Evolutionary conservation across 1,140 invertebrate species (phyloP), one percentile per base, ranked within the genome.

Genomic region (Idris sp.): DNA sequence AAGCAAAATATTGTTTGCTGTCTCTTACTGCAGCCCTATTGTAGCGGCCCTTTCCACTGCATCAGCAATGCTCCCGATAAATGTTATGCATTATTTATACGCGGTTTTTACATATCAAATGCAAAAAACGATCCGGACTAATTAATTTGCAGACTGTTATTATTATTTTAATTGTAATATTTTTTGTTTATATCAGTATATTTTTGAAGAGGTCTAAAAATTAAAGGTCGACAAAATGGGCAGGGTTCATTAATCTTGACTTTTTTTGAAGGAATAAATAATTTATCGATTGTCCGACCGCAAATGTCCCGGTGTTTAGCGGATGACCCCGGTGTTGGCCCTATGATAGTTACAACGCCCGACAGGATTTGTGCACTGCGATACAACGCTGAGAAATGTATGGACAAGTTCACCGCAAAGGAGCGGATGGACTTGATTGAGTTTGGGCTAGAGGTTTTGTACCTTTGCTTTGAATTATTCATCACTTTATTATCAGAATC

Each of bases 221-320:
- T n/a, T n/a, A n/a, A n/a, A n/a, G n/a, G n/a, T n/a, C n/a, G n/a
- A n/a, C n/a, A n/a, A n/a, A n/a, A n/a, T n/a, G n/a, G n/a, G n/a
- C n/a, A n/a, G n/a, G 43, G 2, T 14, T 46, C 25, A 18, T 51
- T 53, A 28, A 40, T 53, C 11, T 40, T 10, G 14, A 25, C n/a
- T n/a, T n/a, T n/a, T n/a, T n/a, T n/a, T n/a, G n/a, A n/a, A n/a
- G 30, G 69, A 59, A 82, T 83, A 81, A 81, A 81, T 82, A 83
- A 83, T 81, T 78, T 77, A 83, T 80, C 71, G 56, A 71, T 76
- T 43, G 61, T 46, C 53, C 62, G 43, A 64, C 62, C 79, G 74
- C 77, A 80, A 81, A 78, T 78, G 76, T 78, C 71, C 74, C 68
- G 71, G 79, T 75, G 79, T 35, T 59, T 68, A 74, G 62, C 54